Conservation (phyloP, 2,113 vertebrate species). For the Silurus meridionalis region DNA sequence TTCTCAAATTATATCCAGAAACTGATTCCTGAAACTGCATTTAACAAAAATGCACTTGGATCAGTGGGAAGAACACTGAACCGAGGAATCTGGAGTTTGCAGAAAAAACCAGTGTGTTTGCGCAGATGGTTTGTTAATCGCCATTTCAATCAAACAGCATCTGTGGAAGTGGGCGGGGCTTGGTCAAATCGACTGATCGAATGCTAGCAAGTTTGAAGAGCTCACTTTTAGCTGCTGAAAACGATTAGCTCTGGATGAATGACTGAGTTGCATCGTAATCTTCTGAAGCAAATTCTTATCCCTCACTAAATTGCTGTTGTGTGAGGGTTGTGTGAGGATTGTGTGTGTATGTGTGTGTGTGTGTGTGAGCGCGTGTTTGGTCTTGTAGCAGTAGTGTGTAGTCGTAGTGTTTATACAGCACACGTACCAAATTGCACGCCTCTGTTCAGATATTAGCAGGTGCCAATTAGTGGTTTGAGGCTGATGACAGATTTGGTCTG, state of each 20-base stretch:
- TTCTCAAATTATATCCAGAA: no score
- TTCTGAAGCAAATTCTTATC: background rate
- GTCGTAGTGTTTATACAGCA: background rate
- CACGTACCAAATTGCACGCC: background rate
- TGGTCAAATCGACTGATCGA: background rate
- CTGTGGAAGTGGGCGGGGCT: background rate
- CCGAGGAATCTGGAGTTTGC: background rate
- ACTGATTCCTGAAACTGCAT: background rate
- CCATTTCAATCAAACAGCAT: background rate
- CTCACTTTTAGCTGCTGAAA: background rate
- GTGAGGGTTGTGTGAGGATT: no score
- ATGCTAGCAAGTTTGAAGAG: background rate
- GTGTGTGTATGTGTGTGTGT: background rate
- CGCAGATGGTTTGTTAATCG: background rate
- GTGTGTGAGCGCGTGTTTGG: background rate
- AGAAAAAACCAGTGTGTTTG: background rate
- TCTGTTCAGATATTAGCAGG: slow-evolving; percentile 21
- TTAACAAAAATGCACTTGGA: background rate
- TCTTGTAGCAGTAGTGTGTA: background rate
- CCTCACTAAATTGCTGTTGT: background rate
- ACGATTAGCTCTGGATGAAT: background rate
- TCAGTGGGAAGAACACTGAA: background rate
- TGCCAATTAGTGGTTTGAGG: slow-evolving; percentile 14
- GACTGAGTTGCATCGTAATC: background rate
- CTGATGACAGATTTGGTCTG: slow-evolving; percentile 10